Evolutionary conservation across 2,113 vertebrate species (phyloP).

Genomic region (Danionella cerebrum): DNA sequence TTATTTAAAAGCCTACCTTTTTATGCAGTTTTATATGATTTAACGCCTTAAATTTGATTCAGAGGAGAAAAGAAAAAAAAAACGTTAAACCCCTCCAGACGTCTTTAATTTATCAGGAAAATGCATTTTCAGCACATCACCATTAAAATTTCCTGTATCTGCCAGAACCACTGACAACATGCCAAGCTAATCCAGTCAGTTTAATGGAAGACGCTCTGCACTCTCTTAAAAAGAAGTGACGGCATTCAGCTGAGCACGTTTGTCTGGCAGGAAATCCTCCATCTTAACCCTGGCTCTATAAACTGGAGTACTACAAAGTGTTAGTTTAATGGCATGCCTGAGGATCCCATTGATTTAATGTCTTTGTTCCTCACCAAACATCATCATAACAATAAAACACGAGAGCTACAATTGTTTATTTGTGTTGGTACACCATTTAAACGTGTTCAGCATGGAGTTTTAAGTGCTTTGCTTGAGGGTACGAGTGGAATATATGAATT

Average conservation of each 20-base stretch:
- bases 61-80: neutral
- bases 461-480: constrained; percentile 82
- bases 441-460: constrained; percentile 70
- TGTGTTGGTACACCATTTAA: constrained; percentile 82
- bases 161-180: neutral
- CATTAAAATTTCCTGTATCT: neutral
- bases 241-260: constrained; percentile 54
- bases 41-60: neutral
- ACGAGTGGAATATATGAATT: constrained; percentile 71
- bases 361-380: constrained; percentile 72
- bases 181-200: neutral
- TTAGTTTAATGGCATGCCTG: constrained; percentile 76
- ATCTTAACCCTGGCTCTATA: constrained; percentile 45
- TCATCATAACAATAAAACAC: constrained; percentile 86
- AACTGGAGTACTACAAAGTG: constrained; percentile 59
- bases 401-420: constrained; percentile 82
- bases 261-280: constrained; percentile 51
- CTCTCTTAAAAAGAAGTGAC: constrained; percentile 24
- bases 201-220: constrained; percentile 6
- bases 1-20: no score
- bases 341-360: constrained; percentile 79
- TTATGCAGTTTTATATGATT: no score
- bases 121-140: neutral
- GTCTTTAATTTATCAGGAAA: neutral
- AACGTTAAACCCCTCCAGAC: neutral